phyloP scores from a whole-genome alignment of 1,140 invertebrate genomes.

The Platyscapa corneri region DNA sequence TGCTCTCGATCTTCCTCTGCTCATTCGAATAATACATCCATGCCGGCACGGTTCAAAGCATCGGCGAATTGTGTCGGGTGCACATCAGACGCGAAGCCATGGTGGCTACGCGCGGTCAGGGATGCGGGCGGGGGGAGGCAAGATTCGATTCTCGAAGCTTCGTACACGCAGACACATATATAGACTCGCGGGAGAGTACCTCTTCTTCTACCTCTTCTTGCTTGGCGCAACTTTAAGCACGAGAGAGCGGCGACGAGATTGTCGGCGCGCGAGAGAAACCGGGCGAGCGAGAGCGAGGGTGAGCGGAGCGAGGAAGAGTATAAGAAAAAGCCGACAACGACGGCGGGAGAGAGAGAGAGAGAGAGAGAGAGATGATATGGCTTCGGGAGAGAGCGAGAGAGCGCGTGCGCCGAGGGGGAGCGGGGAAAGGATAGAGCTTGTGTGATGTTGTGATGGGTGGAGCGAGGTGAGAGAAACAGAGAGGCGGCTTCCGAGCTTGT shows the following conservation, averaged over 20 bases:
- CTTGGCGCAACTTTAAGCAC: not conserved
- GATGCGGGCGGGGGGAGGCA: not conserved
- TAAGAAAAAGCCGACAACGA: not conserved
- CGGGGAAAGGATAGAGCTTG: slow-evolving; percentile 62
- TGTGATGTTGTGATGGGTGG: slow-evolving; percentile 74
- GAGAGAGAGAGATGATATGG: slow-evolving; percentile 9
- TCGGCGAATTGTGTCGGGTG: slow-evolving; percentile 36
- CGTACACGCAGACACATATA: not conserved
- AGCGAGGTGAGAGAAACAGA: slow-evolving; percentile 74
- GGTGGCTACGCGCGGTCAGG: not conserved
- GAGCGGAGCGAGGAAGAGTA: not conserved
- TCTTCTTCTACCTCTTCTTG: not conserved
- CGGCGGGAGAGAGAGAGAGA: not conserved
- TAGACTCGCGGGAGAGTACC: not conserved
- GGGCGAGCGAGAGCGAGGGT: no score
- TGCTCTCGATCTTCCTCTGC: not conserved
- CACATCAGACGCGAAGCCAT: slow-evolving; percentile 12
- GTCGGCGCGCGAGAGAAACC: slow-evolving; percentile 16
- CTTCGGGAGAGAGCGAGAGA: not conserved
- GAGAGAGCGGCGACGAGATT: slow-evolving; percentile 22
- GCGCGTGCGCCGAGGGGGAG: slow-evolving; percentile 41
- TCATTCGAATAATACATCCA: not conserved
- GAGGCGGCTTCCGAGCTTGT: slow-evolving; percentile 75
- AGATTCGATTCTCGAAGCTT: slow-evolving; percentile 42
- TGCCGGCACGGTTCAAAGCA: slow-evolving; percentile 44